Conservation (phyloP, 2,888 invertebrate genomes). For the Helobdella robusta region DNA sequence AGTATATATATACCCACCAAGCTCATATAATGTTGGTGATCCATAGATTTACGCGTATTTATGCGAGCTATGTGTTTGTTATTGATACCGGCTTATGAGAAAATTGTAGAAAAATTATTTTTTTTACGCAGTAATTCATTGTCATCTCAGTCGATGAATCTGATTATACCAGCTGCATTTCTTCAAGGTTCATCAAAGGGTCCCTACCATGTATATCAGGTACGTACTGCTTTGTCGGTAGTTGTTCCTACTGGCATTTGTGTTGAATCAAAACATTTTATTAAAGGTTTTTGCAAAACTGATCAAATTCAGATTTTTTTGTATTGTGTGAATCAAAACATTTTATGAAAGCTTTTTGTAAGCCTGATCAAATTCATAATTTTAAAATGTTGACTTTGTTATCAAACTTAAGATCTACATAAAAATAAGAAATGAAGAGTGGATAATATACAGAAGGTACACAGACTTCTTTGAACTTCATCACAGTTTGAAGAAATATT, state of each 20-base stretch:
- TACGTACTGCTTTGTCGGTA: constrained; percentile 43
- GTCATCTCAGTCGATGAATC: constrained; percentile 56
- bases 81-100: too few species aligned
- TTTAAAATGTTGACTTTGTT: background rate
- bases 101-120: too few species aligned
- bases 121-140: too few species aligned
- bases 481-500: constrained; percentile 70
- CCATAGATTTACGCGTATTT: too few species aligned
- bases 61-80: too few species aligned
- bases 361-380: background rate
- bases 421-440: constrained; percentile 75
- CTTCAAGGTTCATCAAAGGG: constrained; percentile 62
- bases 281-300: too few species aligned
- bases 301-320: too few species aligned
- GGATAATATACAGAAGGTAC: constrained; percentile 90
- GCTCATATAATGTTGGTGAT: too few species aligned
- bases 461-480: constrained; percentile 82
- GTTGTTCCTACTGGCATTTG: background rate
- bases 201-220: constrained; percentile 81
- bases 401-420: constrained; percentile 60
- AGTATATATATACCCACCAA: too few species aligned
- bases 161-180: constrained; percentile 79
- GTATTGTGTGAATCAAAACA: too few species aligned
- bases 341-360: too few species aligned
- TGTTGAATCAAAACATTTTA: too few species aligned